Evolutionary conservation across 2,888 invertebrate species (phyloP), one percentile per base, ranked within the genome.

Genomic region (Drosophila prostipennis): DNA sequence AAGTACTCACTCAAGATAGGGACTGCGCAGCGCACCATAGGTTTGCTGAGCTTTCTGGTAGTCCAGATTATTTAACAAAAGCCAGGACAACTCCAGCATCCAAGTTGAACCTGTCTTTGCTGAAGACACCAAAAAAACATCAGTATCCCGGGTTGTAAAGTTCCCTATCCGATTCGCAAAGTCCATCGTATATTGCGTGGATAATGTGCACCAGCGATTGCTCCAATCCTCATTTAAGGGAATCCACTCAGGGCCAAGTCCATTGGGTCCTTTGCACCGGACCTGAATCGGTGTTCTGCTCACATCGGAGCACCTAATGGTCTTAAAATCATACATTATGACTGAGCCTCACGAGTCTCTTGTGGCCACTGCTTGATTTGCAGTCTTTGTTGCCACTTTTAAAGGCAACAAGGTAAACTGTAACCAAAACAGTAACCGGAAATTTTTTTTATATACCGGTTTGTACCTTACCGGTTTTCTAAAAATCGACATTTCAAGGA

Each of bases 1-100:
- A n/a, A n/a, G n/a, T n/a, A n/a, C n/a, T n/a, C 39, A 39, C 39
- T 39, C 39, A n/a, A 39, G 8, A 39, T 39, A 39, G 14, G 39
- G 39, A 6, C 39, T 39, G 7, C 39, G 39, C n/a, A 0, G 0
- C 39, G 14, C 7, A 14, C 6, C 39, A 39, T 8, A 14, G 7
- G 8, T 39, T 39, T 39, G 6, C 8, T 7, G 39, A 7, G 39
- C 39, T 7, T 14, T n/a, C 7, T 39, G n/a, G 7, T 39, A 39
- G 14, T 39, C 14, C 2, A 39, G n/a, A n/a, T 14, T 39, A 14
- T 39, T 39, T 14, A 39, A 14, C 14, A 39, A 14, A 14, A 39
- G 39, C 14, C 39, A 39, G 39, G 39, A 6, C 39, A 39, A 14
- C 14, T 39, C 39, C 39, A 39, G 7, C 39, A 39, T 39, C 39